A percentile compares a stretch with the other conserved stretches of the same genome.
These are phyloP conservation scores for Dissostichus mawsoni DNA, from an alignment of 2,113 vertebrate species.

Conservation along the genomic window DNA sequence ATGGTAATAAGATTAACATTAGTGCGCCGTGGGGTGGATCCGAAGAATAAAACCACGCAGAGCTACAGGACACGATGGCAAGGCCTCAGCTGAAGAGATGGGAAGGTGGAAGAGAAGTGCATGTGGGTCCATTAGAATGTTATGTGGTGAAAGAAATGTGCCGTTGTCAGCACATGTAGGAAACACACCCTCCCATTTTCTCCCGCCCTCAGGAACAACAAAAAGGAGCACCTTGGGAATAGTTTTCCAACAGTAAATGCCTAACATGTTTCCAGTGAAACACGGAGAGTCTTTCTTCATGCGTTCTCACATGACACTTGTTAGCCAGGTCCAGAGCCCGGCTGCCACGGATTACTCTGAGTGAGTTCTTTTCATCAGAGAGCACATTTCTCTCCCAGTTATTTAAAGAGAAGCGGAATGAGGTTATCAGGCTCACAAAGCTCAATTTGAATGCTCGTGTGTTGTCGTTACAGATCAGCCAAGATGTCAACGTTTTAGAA, in stretches of 20 bases:
- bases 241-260: background rate
- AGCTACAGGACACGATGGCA: background rate
- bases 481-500: background rate
- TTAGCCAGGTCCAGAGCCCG: constrained; percentile 16
- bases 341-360: constrained; percentile 4
- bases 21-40: background rate
- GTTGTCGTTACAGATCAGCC: background rate
- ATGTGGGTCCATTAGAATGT: constrained; percentile 17
- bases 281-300: background rate
- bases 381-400: background rate
- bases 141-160: background rate
- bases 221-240: constrained; percentile 2
- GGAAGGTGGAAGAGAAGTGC: background rate
- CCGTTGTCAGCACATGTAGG: constrained; percentile 41
- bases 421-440: background rate
- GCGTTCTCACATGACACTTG: constrained; percentile 40
- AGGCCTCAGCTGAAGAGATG: background rate
- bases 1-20: constrained; percentile 57
- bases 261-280: constrained; percentile 13
- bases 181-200: constrained; percentile 47
- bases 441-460: background rate
- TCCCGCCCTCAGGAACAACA: constrained; percentile 39
- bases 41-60: background rate
- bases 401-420: constrained; percentile 5
- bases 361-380: constrained; percentile 24